Evolutionary conservation across 2,113 vertebrate species (phyloP), one percentile per base, ranked within the genome.

Genomic region (Asarcornis scutulata): DNA sequence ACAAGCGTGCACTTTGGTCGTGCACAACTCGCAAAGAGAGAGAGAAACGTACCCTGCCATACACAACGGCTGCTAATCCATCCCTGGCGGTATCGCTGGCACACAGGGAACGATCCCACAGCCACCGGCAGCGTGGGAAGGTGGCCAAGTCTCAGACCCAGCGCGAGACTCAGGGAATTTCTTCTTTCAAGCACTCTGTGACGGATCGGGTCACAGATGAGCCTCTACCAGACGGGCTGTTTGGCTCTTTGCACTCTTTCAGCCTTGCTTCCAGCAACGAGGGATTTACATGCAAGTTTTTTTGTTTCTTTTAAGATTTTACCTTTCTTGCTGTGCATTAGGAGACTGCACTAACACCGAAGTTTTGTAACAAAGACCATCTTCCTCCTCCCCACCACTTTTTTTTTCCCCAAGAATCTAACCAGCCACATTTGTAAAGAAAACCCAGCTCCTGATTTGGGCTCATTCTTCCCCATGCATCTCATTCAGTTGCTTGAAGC

Each of bases 111-210:
- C 10, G n/a, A 64, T 15, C 63, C 46, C 34, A 20, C 13, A 34
- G 10, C 9, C 4, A 4, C 40, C 5, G 62, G 10, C 5, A 23
- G 38, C 8, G 52, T 17, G 27, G 31, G 62, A 79, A 13, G 38
- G 17, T 32, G 1, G 1, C 36, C 29, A 23, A 6, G 27, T 10
- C n/a, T n/a, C 6, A 32, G 5, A 31, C 21, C 21, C 3, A 27
- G 26, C 14, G 42, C 10, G 4, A 34, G 20, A 40, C 26, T 32
- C 0, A 0, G 0, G 7, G 50, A 44, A 2, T 8, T 42, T 48
- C 80, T 74, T 38, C 71, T 69, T 67, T 78, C 73, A 86, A 2
- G 14, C 53, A n/a, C 9, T 27, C 42, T 8, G 15, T 4, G 16
- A n/a, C 0, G 1, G 76, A 59, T 36, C 36, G 36, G 77, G 25